Conservation (phyloP, 2,797 vertebrate species). For the Thaleichthys pacificus region DNA sequence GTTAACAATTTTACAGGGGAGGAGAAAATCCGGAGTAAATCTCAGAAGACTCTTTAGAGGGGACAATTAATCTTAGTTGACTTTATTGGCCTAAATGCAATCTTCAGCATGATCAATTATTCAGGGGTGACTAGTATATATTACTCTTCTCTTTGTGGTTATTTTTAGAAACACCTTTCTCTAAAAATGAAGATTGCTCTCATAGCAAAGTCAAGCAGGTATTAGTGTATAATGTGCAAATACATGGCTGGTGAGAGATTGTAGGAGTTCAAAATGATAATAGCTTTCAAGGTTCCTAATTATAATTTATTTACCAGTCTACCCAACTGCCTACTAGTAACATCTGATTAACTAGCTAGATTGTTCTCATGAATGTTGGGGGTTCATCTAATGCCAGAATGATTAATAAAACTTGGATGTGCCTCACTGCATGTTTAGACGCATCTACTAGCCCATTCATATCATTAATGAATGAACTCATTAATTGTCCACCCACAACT, state of each 20-base stretch:
- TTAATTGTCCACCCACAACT: conserved; percentile 6
- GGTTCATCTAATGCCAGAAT: conserved; percentile 60
- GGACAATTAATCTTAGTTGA: conserved; percentile 20
- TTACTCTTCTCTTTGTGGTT: background rate
- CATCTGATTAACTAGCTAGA: conserved; percentile 50
- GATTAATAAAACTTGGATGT: conserved; percentile 57
- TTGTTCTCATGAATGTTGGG: conserved; percentile 51
- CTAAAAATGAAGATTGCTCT: background rate
- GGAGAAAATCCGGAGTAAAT: conserved; percentile 24
- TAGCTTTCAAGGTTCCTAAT: background rate
- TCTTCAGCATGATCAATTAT: conserved; percentile 20
- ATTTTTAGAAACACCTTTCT: background rate
- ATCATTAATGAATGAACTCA: conserved; percentile 55
- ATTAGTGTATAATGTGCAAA: background rate
- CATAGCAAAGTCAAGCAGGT: background rate
- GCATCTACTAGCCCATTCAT: conserved; percentile 27
- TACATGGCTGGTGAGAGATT: background rate
- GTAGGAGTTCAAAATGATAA: background rate
- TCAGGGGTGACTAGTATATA: conserved; percentile 6
- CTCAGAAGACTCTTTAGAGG: conserved; percentile 18
- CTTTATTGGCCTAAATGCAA: conserved; percentile 16
- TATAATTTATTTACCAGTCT: conserved; percentile 31
- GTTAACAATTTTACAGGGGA: conserved; percentile 27
- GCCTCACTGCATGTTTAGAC: conserved; percentile 51
- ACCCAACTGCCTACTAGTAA: background rate